Evolutionary conservation across 1,140 invertebrate genomes (phyloP), one percentile per base, ranked within the genome.

Genomic region (Drosophila pachea): DNA sequence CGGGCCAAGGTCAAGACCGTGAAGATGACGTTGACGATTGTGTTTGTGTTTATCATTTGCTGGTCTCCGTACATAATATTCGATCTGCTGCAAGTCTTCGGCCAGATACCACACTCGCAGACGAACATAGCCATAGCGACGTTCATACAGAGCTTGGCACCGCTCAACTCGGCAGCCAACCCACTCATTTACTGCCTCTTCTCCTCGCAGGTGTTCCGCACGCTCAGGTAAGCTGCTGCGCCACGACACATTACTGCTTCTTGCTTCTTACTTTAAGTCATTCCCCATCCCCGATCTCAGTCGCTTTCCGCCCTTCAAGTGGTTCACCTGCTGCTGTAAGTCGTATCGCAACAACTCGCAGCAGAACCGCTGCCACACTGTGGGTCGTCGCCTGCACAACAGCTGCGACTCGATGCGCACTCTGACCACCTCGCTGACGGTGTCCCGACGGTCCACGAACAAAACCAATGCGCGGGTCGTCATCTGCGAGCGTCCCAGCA

Each of bases 41-140:
- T 98, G 65, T 95, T 97, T 83, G 97, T 97, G 11, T 99, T 98
- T 90, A 95, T 98, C 54, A 87, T 98, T 4, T 98, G 97, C 90
- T 98, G 97, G 97, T 97, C 96, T 73, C 97, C 97, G 0, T 99
- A 97, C 89, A 96, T 98, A 87, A 92, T 98, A 36, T 98, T 97
- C 89, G 96, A 98, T 89, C 90, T 98, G 16, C 92, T 98, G 2
- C 95, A 97, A 92, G 96, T 98, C 32, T 98, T 95, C 90, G 95
- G 93, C 11, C 93, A 94, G 87, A 93, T 98, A 66, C 95, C 96
- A 0, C 90, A 91, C 55, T 95, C 94, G 0, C 94, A 97, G 83
- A 94, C 93, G 2, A 95, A 94, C 75, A 93, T 94, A 4, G 96
- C 96, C 2, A 92, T 98, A 2, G 94, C 95, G 4, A 97, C 96